phyloP scores from a whole-genome alignment of 1,140 invertebrate genomes.

The Zaprionus kolodkinae region DNA sequence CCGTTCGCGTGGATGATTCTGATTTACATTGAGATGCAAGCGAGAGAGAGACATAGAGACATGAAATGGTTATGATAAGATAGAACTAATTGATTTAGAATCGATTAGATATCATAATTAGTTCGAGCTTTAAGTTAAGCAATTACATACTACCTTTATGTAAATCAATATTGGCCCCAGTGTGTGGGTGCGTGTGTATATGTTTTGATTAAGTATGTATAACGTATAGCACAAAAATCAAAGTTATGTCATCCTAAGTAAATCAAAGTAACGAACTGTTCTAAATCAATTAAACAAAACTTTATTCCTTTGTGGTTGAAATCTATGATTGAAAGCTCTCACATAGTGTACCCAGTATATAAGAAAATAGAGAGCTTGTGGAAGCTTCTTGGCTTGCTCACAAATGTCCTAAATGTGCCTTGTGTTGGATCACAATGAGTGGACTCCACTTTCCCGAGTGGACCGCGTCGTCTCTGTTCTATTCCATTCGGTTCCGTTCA shows the following conservation, averaged over 20 bases:
- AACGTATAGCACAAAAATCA: conserved; percentile 55
- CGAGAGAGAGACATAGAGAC: conserved; percentile 26
- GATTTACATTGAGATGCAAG: conserved; percentile 55
- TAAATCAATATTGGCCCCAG: conserved; percentile 44
- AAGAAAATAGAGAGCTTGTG: background rate
- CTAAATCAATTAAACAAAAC: conserved; percentile 8
- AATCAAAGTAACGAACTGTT: conserved; percentile 52
- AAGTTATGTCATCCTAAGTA: conserved; percentile 55
- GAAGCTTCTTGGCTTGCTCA: conserved; percentile 35
- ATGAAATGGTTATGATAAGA: conserved; percentile 33
- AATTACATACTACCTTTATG: conserved; percentile 32
- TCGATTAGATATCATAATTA: conserved; percentile 45
- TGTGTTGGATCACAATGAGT: conserved; percentile 35
- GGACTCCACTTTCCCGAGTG: conserved; percentile 10
- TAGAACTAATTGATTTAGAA: conserved; percentile 60
- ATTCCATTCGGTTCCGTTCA: conserved; percentile 23
- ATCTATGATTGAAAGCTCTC: conserved; percentile 18
- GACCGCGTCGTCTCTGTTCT: conserved; percentile 18
- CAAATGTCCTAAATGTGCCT: conserved; percentile 35
- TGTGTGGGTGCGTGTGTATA: conserved; percentile 46
- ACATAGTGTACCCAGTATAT: conserved; percentile 35
- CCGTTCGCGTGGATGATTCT: conserved; percentile 69
- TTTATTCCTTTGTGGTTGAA: conserved; percentile 14
- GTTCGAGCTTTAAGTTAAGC: conserved; percentile 64
- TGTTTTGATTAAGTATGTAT: conserved; percentile 32